These are phyloP conservation scores for Dipodomys merriami DNA, from an alignment of 2,113 vertebrate genomes.

Conservation along the genomic window DNA sequence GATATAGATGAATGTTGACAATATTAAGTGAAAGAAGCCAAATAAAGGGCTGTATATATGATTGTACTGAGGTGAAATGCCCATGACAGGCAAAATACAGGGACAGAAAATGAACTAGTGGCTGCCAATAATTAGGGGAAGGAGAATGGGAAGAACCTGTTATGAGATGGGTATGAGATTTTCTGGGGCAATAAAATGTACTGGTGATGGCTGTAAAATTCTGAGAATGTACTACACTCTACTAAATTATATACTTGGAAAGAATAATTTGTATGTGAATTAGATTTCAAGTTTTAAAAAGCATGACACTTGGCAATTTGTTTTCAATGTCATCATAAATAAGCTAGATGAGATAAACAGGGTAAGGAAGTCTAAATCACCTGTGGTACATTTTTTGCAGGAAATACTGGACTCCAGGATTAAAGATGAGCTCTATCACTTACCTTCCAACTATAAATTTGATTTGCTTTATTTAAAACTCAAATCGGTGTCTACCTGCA, in stretches of 20 bases:
- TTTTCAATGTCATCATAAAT: conserved; percentile 24
- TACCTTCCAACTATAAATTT: background rate
- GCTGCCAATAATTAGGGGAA: background rate
- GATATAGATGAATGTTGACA: background rate
- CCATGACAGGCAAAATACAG: background rate
- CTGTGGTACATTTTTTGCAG: background rate
- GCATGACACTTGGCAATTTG: conserved; percentile 27
- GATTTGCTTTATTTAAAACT: background rate
- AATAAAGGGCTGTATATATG: background rate
- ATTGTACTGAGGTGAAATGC: background rate
- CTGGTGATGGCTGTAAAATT: background rate
- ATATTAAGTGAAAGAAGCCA: background rate
- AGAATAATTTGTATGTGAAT: background rate
- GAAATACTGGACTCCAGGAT: background rate
- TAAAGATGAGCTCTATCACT: conserved; percentile 24
- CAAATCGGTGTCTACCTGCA: background rate
- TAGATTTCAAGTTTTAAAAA: conserved; percentile 12
- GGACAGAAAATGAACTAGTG: background rate
- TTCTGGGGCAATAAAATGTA: background rate
- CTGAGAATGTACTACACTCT: background rate
- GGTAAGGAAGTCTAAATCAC: conserved; percentile 6
- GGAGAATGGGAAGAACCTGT: background rate
- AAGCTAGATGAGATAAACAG: background rate
- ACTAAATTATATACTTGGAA: background rate
- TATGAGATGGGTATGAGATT: background rate